phyloP scores from a whole-genome alignment of 2,797 vertebrate species.

The Columba guinea region DNA sequence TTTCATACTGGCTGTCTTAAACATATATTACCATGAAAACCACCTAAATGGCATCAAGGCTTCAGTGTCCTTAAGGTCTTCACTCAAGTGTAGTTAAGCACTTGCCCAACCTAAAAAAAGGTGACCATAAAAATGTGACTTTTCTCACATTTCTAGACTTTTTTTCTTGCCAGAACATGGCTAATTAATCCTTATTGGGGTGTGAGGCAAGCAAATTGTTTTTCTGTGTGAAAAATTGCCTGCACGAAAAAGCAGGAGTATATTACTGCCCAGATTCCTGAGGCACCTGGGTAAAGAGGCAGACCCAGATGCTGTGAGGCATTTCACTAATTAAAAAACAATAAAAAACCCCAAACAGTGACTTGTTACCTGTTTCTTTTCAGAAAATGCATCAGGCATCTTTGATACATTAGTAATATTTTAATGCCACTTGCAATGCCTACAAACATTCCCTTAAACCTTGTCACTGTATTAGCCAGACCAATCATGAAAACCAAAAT shows the following conservation, averaged over 20 bases:
- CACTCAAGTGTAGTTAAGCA: not conserved
- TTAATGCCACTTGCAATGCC: not conserved
- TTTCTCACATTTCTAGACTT: not conserved
- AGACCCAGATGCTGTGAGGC: not conserved
- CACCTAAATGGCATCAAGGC: fast-evolving
- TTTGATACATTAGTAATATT: not conserved
- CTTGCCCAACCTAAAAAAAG: not conserved
- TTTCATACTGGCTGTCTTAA: not conserved
- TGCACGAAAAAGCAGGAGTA: not conserved
- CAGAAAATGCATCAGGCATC: not conserved
- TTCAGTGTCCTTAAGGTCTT: not conserved
- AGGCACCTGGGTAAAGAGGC: not conserved
- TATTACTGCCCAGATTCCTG: not conserved
- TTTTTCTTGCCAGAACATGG: not conserved
- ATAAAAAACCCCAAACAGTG: not conserved
- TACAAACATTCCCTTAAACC: not conserved
- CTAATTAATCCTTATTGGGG: not conserved
- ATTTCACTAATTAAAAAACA: not conserved
- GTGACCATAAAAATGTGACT: not conserved
- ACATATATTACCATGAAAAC: too few relatives aligned
- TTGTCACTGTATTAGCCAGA: not conserved
- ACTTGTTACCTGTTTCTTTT: not conserved
- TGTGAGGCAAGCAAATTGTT: not conserved
- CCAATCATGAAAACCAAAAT: not conserved
- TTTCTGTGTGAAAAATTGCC: not conserved